phyloP scores from a whole-genome alignment of 2,113 vertebrate species.

The Ageneiosus marmoratus region DNA sequence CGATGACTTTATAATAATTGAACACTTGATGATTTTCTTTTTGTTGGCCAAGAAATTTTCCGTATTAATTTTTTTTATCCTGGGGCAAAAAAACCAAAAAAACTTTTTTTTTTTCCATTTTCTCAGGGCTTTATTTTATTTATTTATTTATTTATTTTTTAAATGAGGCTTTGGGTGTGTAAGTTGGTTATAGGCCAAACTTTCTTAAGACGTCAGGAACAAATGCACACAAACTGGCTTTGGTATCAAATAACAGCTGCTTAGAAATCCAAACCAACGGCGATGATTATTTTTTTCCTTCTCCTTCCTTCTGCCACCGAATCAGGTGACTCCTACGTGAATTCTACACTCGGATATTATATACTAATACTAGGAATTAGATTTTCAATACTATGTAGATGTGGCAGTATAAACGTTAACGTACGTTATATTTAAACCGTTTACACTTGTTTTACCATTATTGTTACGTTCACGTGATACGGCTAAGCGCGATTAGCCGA shows the following conservation, averaged over 20 bases:
- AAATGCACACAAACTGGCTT: constrained; percentile 23
- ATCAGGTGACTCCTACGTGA: neutral
- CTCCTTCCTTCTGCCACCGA: neutral
- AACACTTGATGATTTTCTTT: neutral
- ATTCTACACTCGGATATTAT: neutral
- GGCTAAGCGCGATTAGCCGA: neutral
- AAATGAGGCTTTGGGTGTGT: constrained; percentile 28
- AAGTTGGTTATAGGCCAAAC: constrained; percentile 47
- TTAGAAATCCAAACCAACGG: neutral
- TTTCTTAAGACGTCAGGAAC: neutral
- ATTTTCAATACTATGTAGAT: neutral
- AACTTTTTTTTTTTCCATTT: neutral
- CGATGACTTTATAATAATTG: too few species aligned
- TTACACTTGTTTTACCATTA: neutral
- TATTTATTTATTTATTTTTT: neutral
- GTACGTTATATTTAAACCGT: neutral
- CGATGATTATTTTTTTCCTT: neutral
- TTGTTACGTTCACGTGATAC: neutral
- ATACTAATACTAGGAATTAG: neutral
- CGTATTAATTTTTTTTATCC: neutral
- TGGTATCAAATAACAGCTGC: constrained; percentile 47
- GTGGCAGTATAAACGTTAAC: neutral
- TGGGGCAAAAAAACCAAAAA: neutral
- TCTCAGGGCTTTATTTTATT: neutral
- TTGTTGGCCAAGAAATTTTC: neutral